Base-by-base conservation (phyloP, 2,888 invertebrate species). In the Campoletis raptor region DNA sequence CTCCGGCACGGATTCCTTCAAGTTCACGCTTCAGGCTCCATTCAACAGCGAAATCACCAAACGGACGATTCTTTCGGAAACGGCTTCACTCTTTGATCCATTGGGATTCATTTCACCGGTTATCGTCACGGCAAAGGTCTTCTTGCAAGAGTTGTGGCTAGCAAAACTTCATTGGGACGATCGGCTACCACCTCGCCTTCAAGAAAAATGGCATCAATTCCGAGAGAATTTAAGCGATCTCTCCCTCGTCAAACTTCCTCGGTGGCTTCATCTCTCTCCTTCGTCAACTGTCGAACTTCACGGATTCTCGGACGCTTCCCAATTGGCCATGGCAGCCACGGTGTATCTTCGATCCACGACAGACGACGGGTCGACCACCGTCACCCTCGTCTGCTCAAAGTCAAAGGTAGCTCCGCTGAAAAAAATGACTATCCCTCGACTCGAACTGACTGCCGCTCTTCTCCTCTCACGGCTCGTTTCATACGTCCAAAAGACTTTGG, bases 11-110 rank as follows among this genome's bases (percentile, higher is more conserved):
- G 64, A 64, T 8, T 3, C 36, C 3, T 45, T 61, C 52, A 24
- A 42, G 30, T 30, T 45, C 18, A 54, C 61, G 18, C 52, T 48
- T 48, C 45, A n/a, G 45, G 3, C 10, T 4, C 10, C 45, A 4
- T 48, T 76, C 45, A 24, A 48, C 2, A 18, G 1, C 4, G 64
- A 15, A 30, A 24, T 83, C 37, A 86, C 88, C 0, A 88, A 89
- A 69, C 37, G 88, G 2, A 9, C 36, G 0, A 70, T 87, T 6
- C 40, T 88, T 0, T 89, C 88, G 0, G 72, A 87, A 54, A 36
- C 83, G 1, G 86, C 88, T 12, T 79, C 81, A 24, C 57, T 89
- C 12, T 89, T 78, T 36, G 88, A 89, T 64, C 89, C 87, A 10
- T 74, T 89, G 0, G 88, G 88, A 0, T 87, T 86, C 48, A 10